Base-by-base conservation (phyloP, 2,797 vertebrate genomes). In the Aplochiton taeniatus region DNA sequence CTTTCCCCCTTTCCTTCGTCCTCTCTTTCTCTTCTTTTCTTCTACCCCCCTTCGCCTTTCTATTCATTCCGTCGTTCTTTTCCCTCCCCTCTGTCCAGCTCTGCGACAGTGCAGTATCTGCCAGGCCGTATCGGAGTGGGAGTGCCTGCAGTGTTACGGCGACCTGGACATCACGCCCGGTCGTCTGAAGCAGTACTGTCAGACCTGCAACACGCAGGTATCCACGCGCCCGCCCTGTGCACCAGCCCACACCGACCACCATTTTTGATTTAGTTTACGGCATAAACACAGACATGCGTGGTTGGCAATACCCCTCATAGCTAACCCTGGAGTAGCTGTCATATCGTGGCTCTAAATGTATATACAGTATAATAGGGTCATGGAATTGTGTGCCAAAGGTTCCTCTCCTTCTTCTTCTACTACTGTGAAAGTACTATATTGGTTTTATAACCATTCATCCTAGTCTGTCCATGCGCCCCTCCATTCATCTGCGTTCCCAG, bases 61-160 rank as follows among this genome's bases (percentile, higher is more conserved):
- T 31, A 31, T 31, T 19, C 17, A 12, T 12, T 52, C 20, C 53
- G 16, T 18, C 44, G 43, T 11, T 52, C 9, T 51, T 12, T 57
- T 12, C 43, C 0, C 13, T 0, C 55, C n/a, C 11, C 10, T 11
- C 5, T 66, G 54, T 60, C 11, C 11, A 95, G 94, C 90, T 19
- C 80, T 92, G 64, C 85, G 94, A 16, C 92, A 94, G 81, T 95
- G 94, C 75, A 93, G 90, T 42, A 91, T 95, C 74, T 95, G 94
- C 74, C 92, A 94, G 88, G 86, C 87, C 0, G 82, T 92, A 16
- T 94, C 94, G 0, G 78, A 88, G 52, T 92, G 88, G 85, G 94
- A 95, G 78, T 95, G 94, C 79, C 45, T 70, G 0, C 88, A 93
- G 74, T 95, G 94, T 76, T 95, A 94, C 0, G 83, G 86, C 6